Evolutionary conservation across 92 coral and sea anemone species (phyloP), one percentile per base, ranked within the genome.

Genomic region (Porites evermanni): DNA sequence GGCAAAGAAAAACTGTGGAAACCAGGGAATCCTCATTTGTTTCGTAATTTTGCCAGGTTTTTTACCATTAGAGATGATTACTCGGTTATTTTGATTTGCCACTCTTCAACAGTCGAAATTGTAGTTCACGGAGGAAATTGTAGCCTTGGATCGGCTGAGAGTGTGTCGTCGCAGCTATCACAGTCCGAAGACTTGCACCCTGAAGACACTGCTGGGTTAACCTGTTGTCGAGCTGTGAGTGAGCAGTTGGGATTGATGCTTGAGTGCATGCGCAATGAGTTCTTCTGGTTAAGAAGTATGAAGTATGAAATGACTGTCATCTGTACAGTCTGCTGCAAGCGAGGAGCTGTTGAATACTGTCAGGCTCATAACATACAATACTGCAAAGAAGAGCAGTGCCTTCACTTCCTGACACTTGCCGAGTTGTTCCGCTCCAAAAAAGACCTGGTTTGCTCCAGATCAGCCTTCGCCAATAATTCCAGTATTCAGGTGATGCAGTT

Each of bases 241-340:
- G 12, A 20, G 19, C 78, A 72, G 52, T 4, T 84, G 20, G 72
- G 50, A 9, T 68, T 68, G 72, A 7, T 68, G 72, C 50, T 68
- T 23, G 72, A 68, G 72, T 21, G 70, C 16, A 78, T 78, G 89
- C 29, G 84, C 72, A 47, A 5, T 18, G 84, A 78, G 54, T 86
- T 78, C 14, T 64, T 58, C 21, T 86, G 89, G 84, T 12, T 85
- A 70, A 76, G 75, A 2, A 61, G 60, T 18, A 77, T 53, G 72
- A 79, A 8, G 19, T 77, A 53, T 56, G 67, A 58, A 4, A 67
- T 77, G 50, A 67, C 78, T 67, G 83, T 86, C 7, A 54, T 6
- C 18, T 86, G 89, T 67, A 59, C 84, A 16, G 77, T 86, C 54
- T 86, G 89, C 68, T 81, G 76, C 51, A 44, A 17, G 29, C 16